A percentile compares a stretch with the other conserved stretches of the same genome.
Conservation (phyloP, 2,113 vertebrate genomes). For the Rhagologus leucostigma region DNA sequence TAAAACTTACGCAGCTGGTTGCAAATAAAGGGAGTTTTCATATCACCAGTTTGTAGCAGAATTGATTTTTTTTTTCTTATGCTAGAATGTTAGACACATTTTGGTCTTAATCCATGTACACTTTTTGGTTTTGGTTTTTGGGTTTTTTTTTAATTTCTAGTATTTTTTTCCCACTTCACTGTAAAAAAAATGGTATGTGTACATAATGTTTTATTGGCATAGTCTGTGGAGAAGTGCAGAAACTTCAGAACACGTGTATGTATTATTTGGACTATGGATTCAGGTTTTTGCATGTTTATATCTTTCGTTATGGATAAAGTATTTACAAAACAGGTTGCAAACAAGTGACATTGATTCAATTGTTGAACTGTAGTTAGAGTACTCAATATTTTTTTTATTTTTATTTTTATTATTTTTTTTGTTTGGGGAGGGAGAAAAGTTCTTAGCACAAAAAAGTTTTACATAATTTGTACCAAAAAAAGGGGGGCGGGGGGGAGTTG, state of each 20-base stretch:
- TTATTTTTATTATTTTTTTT: slow-evolving; percentile 68
- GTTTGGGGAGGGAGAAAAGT: slow-evolving; percentile 77
- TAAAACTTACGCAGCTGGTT: slow-evolving; percentile 90
- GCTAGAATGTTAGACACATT: slow-evolving; percentile 89
- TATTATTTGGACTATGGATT: slow-evolving; percentile 95
- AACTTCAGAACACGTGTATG: slow-evolving; percentile 95
- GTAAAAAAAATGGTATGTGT: slow-evolving; percentile 97
- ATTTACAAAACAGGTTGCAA: slow-evolving; percentile 93
- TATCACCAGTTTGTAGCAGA: slow-evolving; percentile 93
- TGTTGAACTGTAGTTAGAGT: slow-evolving; percentile 91
- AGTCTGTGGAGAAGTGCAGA: slow-evolving; percentile 92
- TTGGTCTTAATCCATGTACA: slow-evolving; percentile 93
- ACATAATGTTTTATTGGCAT: slow-evolving; percentile 98
- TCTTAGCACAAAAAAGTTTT: slow-evolving; percentile 98
- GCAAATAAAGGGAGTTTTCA: slow-evolving; percentile 95
- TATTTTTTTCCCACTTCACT: slow-evolving; percentile 90
- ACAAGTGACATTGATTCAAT: slow-evolving; percentile 85
- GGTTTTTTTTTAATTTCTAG: slow-evolving; percentile 75
- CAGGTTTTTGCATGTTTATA: slow-evolving; percentile 99
- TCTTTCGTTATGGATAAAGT: slow-evolving; percentile 91
- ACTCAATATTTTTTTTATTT: slow-evolving; percentile 79
- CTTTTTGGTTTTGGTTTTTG: slow-evolving; percentile 57
- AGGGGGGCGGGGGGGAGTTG: slow-evolving; percentile 57
- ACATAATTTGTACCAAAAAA: slow-evolving; percentile 98
- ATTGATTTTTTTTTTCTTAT: slow-evolving; percentile 73